Conservation (phyloP, 2,797 vertebrate genomes). For the Channallabes apus region DNA sequence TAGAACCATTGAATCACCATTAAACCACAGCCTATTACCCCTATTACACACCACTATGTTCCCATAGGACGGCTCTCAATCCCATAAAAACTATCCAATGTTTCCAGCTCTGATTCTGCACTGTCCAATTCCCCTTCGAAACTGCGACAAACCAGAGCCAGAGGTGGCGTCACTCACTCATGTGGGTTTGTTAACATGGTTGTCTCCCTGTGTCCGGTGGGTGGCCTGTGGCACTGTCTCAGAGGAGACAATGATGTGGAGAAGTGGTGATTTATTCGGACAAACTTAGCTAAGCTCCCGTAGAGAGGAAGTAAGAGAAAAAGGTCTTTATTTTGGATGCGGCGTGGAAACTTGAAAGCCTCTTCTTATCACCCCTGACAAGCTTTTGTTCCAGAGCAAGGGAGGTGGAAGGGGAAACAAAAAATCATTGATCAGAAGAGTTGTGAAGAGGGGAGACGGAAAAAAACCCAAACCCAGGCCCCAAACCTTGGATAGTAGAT, state of each 20-base stretch:
- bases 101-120: not conserved
- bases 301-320: not conserved
- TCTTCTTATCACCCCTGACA: slow-evolving; percentile 52
- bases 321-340: slow-evolving; percentile 22
- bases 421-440: slow-evolving; percentile 36
- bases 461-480: not conserved
- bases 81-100: not conserved
- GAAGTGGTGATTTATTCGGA: slow-evolving; percentile 45
- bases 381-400: slow-evolving; percentile 47
- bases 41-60: not conserved
- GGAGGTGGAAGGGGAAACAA: slow-evolving; percentile 27
- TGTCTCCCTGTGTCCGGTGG: slow-evolving; percentile 1
- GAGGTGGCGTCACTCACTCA: not conserved
- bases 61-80: not conserved
- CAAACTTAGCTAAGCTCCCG: slow-evolving; percentile 34
- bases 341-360: slow-evolving; percentile 24
- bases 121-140: not conserved
- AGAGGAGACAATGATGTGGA: slow-evolving; percentile 32
- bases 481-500: too few relatives aligned
- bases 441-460: not conserved
- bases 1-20: slow-evolving; percentile 9
- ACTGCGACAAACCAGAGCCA: not conserved
- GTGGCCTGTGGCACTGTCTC: slow-evolving; percentile 10
- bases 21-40: slow-evolving; percentile 5
- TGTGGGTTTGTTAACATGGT: not conserved